Conservation (phyloP, 2,888 invertebrate genomes). For the Strigamia maritima region DNA sequence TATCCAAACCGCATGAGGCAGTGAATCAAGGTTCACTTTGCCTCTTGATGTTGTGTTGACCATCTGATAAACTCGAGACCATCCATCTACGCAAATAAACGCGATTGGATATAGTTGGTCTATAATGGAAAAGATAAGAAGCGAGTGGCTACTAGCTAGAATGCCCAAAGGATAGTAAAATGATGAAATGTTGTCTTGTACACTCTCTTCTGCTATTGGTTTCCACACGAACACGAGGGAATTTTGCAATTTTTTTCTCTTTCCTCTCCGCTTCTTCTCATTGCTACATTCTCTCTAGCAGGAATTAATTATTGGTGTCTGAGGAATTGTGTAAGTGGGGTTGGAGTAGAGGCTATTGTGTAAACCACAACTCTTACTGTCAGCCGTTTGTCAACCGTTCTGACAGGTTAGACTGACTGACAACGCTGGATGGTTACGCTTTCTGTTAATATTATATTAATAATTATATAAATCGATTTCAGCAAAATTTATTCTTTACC, state of each 20-base stretch:
- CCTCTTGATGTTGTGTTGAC: slow-evolving; percentile 34
- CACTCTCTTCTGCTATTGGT: slow-evolving; percentile 2
- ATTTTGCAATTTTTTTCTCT: not conserved
- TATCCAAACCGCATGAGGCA: slow-evolving; percentile 19
- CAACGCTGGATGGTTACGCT: not conserved
- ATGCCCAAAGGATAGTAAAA: slow-evolving; percentile 25
- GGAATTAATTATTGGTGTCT: slow-evolving; percentile 25
- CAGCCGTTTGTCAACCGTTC: not conserved
- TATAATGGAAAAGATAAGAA: slow-evolving; percentile 19
- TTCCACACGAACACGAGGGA: slow-evolving; percentile 4
- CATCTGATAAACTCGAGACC: slow-evolving; percentile 30
- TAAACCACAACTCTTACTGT: slow-evolving; percentile 28
- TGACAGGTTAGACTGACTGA: not conserved
- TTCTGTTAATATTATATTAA: not conserved
- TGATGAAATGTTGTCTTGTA: slow-evolving; percentile 32
- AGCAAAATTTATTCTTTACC: not conserved
- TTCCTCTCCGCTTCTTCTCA: not conserved
- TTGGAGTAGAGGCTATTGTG: slow-evolving; percentile 12
- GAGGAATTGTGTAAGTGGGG: slow-evolving; percentile 32
- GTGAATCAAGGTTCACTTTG: slow-evolving; percentile 30
- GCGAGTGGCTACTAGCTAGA: not conserved
- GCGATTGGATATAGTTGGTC: slow-evolving; percentile 27
- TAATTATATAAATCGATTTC: not conserved
- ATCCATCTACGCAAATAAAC: slow-evolving; percentile 34
- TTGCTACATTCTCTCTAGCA: slow-evolving; percentile 7